Percentiles rank a stretch among this genome's conserved stretches.
Evolutionary conservation across 2,797 vertebrate species (phyloP).

Genomic region (Neolamprologus multifasciatus): DNA sequence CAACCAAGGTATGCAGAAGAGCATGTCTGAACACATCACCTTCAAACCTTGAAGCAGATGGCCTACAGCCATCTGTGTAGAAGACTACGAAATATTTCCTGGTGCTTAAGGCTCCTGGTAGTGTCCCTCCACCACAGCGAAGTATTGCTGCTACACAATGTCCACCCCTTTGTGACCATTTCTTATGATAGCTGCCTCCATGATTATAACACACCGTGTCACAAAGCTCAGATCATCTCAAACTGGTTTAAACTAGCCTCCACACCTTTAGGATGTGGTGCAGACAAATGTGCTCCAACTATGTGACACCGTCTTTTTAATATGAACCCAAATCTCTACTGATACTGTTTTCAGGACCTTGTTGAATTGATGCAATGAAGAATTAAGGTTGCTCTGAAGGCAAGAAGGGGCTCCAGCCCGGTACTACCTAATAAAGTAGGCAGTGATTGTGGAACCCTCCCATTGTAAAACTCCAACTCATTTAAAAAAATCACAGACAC

Average conservation of each 20-base stretch:
- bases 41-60: neutral
- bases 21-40: neutral
- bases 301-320: rapidly evolving
- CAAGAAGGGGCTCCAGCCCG: neutral
- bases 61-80: neutral
- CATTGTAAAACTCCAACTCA: neutral
- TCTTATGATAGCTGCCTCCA: neutral
- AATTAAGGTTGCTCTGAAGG: neutral
- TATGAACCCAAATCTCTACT: neutral
- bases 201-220: neutral
- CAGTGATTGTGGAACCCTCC: neutral
- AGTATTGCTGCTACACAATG: neutral
- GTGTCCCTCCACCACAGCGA: neutral
- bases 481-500: neutral
- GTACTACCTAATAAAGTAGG: neutral
- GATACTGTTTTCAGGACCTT: neutral
- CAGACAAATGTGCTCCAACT: neutral
- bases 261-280: neutral
- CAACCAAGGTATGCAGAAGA: neutral
- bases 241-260: neutral
- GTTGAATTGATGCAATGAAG: neutral
- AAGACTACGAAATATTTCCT: neutral
- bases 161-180: neutral
- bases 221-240: neutral
- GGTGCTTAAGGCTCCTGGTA: neutral